Evolutionary conservation across 2,113 vertebrate genomes (phyloP), one percentile per base, ranked within the genome.

Genomic region (Phyllostomus discolor): DNA sequence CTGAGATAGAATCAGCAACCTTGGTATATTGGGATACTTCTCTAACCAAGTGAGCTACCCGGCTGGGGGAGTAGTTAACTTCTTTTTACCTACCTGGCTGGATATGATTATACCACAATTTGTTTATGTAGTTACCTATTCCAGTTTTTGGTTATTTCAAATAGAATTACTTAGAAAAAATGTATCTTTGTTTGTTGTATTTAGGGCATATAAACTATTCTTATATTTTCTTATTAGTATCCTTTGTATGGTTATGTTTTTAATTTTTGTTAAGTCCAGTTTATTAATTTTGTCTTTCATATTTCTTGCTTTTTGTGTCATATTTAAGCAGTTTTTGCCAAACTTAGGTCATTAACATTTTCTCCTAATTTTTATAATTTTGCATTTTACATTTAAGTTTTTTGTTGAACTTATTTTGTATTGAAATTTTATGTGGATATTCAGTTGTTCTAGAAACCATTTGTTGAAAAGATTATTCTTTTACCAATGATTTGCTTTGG

Each of bases 251-350:
- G 19, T 16, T 89, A 52, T 10, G 12, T 48, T 57, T 48, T 84
- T 38, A 82, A 19, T 50, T 46, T 80, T 73, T 67, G 52, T 90
- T 8, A 81, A 57, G 66, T 90, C 31, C 9, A 66, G 5, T 89
- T 35, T 57, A 57, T 50, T 67, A 52, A 69, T 19, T 78, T 88
- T 88, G 11, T 79, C 48, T 52, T 86, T 76, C 66, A 50, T 81
- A 10, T 86, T 90, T 81, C 72, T 38, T 82, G 67, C 41, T 76
- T 87, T 87, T 54, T 76, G 41, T 82, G 15, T 79, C 76, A 67
- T 59, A 50, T 76, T 81, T 83, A 35, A 90, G 72, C 84, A 93
- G 5, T 81, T 94, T 82, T 88, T 92, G 24, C 81, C n/a, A 81
- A 76, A 81, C 5, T 75, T 17, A 80, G 16, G 9, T 80, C 73